Base-by-base conservation (phyloP, 2,113 vertebrate species). In the Ondatra zibethicus region DNA sequence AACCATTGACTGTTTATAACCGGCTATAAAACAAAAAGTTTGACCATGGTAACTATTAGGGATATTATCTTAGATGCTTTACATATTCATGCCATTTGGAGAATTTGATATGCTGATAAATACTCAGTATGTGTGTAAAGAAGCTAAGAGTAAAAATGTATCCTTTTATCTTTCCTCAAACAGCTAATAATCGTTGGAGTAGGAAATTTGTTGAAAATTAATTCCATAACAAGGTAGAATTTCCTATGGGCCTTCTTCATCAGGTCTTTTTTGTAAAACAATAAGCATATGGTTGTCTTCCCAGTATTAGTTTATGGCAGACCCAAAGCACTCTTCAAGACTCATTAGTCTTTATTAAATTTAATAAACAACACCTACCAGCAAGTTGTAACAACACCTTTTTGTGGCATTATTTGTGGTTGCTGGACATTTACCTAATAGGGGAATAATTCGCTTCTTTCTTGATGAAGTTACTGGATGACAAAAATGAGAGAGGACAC, bases 181-280 rank as follows among this genome's bases (percentile, higher is more conserved):
- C 36, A 94, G 68, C 55, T 92, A 96, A 93, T 42, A 95, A 65
- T 55, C 76, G 78, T 31, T 89, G 25, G 73, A 91, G 50, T 73
- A 91, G 93, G 92, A 96, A 88, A 27, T 66, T 93, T 63, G 76
- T 86, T 95, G 94, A 96, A 97, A 97, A 96, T 98, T 93, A 97
- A 94, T 94, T 92, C 14, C 39, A 17, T 92, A 93, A 96, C 80
- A 92, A 94, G 75, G 68, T 81, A 50, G n/a, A 93, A 68, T 7
- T 13, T 92, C 92, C 52, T 95, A 16, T 3, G 58, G 47, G 93
- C 4, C 23, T 95, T 93, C 77, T 91, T 92, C 92, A 95, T 97
- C 73, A 91, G 45, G 75, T 97, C 58, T 93, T 92, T 58, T 61
- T 52, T 95, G 4, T 95, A 93, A 96, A 97, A 95, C 91, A 96